Conservation (phyloP, 2,797 vertebrate species). For the Atherinosoma microstoma region DNA sequence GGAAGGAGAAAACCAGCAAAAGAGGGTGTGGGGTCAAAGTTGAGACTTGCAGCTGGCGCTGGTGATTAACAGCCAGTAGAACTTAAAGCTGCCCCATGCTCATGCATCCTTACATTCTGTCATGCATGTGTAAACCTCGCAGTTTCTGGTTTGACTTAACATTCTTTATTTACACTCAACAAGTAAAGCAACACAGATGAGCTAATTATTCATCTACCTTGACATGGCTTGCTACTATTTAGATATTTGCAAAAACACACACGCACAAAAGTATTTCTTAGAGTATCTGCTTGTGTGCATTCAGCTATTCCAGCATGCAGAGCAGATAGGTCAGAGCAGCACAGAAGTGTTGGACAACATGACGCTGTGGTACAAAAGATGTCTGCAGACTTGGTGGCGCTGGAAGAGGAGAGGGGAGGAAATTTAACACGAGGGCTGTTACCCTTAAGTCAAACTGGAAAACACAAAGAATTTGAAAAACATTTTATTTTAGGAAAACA, state of each 20-base stretch:
- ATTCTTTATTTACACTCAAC: background rate
- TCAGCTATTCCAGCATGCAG: slow-evolving; percentile 20
- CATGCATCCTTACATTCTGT: slow-evolving; percentile 1
- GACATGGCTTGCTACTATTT: background rate
- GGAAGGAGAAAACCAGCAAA: slow-evolving; percentile 42
- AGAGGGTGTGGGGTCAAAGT: slow-evolving; percentile 57
- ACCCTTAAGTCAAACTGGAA: slow-evolving; percentile 8
- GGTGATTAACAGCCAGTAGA: slow-evolving; percentile 48
- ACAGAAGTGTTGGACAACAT: slow-evolving; percentile 60
- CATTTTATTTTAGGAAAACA: background rate
- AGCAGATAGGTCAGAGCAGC: slow-evolving; percentile 51
- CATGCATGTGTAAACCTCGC: background rate
- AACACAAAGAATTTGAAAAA: background rate
- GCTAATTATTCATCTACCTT: background rate
- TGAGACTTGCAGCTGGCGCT: slow-evolving; percentile 61
- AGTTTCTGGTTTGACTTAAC: background rate
- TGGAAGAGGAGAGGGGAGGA: slow-evolving; percentile 30
- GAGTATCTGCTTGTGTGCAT: background rate
- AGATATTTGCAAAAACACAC: background rate
- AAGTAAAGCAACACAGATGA: background rate
- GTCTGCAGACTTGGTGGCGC: slow-evolving; percentile 50
- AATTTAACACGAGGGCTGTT: slow-evolving; percentile 7
- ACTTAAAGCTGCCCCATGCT: slow-evolving; percentile 10
- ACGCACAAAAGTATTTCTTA: slow-evolving; percentile 1
- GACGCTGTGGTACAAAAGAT: slow-evolving; percentile 46